These are phyloP conservation scores for Antidorcas marsupialis DNA, from an alignment of 2,113 vertebrate species.

Conservation along the genomic window DNA sequence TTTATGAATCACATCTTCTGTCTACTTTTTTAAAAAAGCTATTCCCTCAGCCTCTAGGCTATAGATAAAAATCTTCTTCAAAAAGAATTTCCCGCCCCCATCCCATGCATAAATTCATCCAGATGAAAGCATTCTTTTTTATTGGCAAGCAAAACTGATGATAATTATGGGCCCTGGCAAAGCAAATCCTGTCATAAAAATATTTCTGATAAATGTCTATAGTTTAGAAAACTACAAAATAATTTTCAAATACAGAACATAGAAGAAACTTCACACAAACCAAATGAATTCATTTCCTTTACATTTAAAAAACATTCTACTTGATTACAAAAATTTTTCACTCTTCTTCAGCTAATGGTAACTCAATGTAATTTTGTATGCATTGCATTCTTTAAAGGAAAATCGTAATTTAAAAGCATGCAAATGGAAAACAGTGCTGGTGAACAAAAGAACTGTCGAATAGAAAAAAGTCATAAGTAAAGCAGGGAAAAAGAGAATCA, in stretches of 20 bases:
- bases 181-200: slow-evolving; percentile 51
- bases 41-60: slow-evolving; percentile 36
- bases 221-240: slow-evolving; percentile 53
- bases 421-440: background rate
- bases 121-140: slow-evolving; percentile 45
- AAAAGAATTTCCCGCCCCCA: background rate
- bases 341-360: background rate
- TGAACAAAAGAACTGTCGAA: background rate
- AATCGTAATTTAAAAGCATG: background rate
- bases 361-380: background rate
- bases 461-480: background rate
- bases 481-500: background rate
- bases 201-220: slow-evolving; percentile 62
- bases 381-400: slow-evolving; percentile 19
- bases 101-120: slow-evolving; percentile 14
- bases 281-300: background rate
- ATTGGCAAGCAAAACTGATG: slow-evolving; percentile 52
- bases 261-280: background rate
- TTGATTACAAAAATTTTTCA: background rate
- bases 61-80: slow-evolving; percentile 52
- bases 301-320: background rate
- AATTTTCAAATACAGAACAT: slow-evolving; percentile 21
- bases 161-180: background rate
- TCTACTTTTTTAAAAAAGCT: slow-evolving; percentile 49
- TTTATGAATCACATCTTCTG: slow-evolving; percentile 62